Conservation (phyloP, 1,140 invertebrate genomes). For the Achatina immaculata region DNA sequence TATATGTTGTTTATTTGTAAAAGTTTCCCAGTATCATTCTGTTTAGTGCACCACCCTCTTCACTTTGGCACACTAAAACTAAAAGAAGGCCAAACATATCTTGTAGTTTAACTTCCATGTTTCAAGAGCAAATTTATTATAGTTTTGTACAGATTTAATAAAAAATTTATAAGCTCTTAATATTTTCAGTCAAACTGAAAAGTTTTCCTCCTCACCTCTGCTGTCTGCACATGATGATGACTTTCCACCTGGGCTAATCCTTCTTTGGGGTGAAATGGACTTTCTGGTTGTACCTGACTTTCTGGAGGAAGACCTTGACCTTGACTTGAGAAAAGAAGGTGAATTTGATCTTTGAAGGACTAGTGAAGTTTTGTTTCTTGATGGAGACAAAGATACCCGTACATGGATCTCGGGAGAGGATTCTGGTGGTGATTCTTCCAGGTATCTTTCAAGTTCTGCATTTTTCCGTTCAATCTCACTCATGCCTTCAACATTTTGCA, state of each 20-base stretch:
- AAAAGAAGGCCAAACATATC: no score
- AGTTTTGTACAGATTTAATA: conserved; percentile 40
- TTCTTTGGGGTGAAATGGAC: conserved; percentile 7
- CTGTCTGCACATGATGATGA: conserved; percentile 25
- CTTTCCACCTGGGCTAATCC: neutral
- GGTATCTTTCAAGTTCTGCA: conserved; percentile 54
- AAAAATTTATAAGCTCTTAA: no score
- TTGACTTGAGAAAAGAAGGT: conserved; percentile 39
- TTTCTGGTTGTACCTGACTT: conserved; percentile 2
- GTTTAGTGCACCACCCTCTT: no score
- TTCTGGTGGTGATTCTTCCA: conserved; percentile 58
- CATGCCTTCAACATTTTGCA: neutral
- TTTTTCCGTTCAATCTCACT: conserved; percentile 58
- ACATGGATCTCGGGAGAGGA: conserved; percentile 57
- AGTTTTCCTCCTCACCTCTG: neutral
- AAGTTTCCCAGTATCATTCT: no score
- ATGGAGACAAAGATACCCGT: neutral
- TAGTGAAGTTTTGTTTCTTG: neutral
- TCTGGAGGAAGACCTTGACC: conserved; percentile 43
- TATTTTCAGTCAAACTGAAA: no score
- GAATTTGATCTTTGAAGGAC: conserved; percentile 31
- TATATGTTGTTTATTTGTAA: no score
- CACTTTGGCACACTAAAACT: no score
- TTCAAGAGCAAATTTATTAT: conserved; percentile 35
- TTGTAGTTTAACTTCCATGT: no score